Base-by-base conservation (phyloP, 2,797 vertebrate genomes). In the Miichthys miiuy region DNA sequence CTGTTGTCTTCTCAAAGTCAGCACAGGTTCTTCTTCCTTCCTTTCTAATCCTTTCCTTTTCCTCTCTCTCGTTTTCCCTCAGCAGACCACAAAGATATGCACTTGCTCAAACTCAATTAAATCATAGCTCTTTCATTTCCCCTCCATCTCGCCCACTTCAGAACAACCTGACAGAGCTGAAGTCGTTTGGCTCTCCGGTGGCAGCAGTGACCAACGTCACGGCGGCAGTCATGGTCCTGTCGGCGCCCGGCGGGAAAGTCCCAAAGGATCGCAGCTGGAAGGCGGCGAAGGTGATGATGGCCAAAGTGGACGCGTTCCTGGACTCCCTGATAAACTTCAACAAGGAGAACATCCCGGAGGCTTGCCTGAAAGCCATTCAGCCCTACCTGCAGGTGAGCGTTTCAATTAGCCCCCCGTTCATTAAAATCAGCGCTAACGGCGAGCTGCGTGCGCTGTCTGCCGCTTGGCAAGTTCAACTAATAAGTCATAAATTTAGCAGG, bases 181-280 rank as follows among this genome's bases (percentile, higher is more conserved):
- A 97, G 93, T 97, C 97, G 0, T 99, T 99, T 0, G 97, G 97
- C 9, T 94, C 97, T 0, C 98, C 98, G 0, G 97, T 98, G 25
- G 75, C 88, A 0, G 97, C 97, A 0, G 97, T 99, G 77, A 98
- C 96, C 84, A 99, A 99, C 0, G 97, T 99, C 84, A 97, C 96
- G 0, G 97, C 97, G 0, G 97, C 97, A 0, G 97, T 99, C 73
- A 98, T 99, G 98, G 97, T 97, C 4, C 95, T 99, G 62, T 92
- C 82, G 47, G 97, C 97, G 0, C 96, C 96, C 0, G 89, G 89
- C 0, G 97, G 97, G 3, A 97, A 80, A 34, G 96, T 99, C 34
- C 97, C 98, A 8, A 99, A 96, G 80, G 98, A 99, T 89, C 95
- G 96, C 72, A 99, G 97, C 95, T 99, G 98, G 98, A 99, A 99